Evolutionary conservation across 2,888 invertebrate species (phyloP), one percentile per base, ranked within the genome.

Genomic region (Drosophila trichaetosa): DNA sequence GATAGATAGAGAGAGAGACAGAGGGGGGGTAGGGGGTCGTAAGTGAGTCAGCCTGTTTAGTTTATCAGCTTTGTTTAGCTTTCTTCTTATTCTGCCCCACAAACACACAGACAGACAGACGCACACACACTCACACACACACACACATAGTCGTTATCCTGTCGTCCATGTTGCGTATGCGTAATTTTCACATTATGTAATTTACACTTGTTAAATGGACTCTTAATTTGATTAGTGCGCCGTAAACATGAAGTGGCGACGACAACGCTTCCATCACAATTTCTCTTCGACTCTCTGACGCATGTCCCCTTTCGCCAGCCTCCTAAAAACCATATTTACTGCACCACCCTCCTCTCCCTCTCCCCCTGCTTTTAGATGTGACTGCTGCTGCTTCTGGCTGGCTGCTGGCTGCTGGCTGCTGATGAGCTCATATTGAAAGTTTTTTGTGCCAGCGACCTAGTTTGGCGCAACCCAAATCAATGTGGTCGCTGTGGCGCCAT

Each of bases 401-500:
- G 46, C 46, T 46, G 61, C 69, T 60, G 46, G 24, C 42, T 42
- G 61, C 68, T 61, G 63, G 81, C 54, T 80, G 66, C 64, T 85
- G 84, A 85, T 85, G 84, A 85, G 84, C 90, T 85, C 84, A 85
- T 85, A 90, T 90, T 85, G 90, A 87, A 87, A 73, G 84, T 83
- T 90, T 82, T 46, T 87, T 82, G 70, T 79, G 66, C 69, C 57
- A 79, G 75, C 85, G 90, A 91, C 91, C 90, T 90, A 91, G 87
- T 87, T 89, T 88, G 72, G 81, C 73, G 75, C 76, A 87, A 91
- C 82, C 84, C 76, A 90, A 90, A 91, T 91, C 91, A 91, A 90
- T 90, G 91, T 80, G 90, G 90, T 80, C 90, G 76, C 69, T 77
- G 88, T 60, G 88, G 90, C 90, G 90, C 85, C 87, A 82, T 79